phyloP scores from a whole-genome alignment of 1,140 invertebrate genomes.

The Oncopeltus fasciatus region DNA sequence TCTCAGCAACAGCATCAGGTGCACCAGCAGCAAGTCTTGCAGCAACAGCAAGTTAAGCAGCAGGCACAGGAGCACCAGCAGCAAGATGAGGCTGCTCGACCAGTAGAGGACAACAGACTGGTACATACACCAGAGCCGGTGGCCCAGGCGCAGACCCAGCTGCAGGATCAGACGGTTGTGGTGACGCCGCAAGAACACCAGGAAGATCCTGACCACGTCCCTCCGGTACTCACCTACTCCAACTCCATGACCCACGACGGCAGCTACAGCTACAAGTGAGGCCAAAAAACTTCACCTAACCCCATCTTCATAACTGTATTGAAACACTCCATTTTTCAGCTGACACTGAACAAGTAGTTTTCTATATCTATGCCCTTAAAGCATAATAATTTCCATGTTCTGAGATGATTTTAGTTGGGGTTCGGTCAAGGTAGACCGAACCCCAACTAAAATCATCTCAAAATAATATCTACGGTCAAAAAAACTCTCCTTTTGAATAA shows the following conservation, averaged over 20 bases:
- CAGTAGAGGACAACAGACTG: not conserved
- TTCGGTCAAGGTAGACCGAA: no score
- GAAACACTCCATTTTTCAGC: no score
- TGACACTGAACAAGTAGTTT: no score
- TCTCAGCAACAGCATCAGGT: not conserved
- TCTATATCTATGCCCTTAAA: no score
- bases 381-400: no score
- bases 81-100: no score
- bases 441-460: no score
- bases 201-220: not conserved
- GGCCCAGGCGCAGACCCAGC: not conserved
- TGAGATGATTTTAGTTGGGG: no score
- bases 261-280: constrained; percentile 23
- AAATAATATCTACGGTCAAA: no score
- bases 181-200: not conserved
- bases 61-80: not conserved
- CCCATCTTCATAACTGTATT: no score
- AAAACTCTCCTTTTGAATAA: no score
- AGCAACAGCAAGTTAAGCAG: not conserved
- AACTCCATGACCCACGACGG: constrained; percentile 21
- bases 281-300: no score
- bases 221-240: constrained; percentile 17
- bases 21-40: not conserved
- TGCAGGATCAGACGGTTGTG: not conserved
- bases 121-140: not conserved